Conservation (phyloP, 2,888 invertebrate species). For the Andricus quercusramuli region DNA sequence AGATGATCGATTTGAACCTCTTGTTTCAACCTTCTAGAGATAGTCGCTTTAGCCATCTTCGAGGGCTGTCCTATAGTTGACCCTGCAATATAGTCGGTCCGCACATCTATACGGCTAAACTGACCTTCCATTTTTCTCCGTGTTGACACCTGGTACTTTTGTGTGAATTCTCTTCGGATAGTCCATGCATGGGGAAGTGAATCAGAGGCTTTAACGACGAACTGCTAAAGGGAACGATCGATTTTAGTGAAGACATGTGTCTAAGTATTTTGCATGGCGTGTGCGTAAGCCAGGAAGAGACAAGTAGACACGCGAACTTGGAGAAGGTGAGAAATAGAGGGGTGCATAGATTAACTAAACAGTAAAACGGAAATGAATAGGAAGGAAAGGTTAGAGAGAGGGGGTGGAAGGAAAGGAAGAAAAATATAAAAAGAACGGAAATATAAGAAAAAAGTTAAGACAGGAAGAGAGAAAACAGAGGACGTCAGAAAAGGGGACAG, state of each 20-base stretch:
- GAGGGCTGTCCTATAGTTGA: too few relatives aligned
- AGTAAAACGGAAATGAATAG: slow-evolving; percentile 17
- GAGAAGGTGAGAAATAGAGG: slow-evolving; percentile 29
- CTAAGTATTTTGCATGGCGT: slow-evolving; percentile 24
- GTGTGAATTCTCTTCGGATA: slow-evolving; percentile 4
- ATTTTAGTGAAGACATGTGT: slow-evolving; percentile 36
- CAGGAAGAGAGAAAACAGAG: not conserved
- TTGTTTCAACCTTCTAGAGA: too few relatives aligned
- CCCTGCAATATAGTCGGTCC: too few relatives aligned
- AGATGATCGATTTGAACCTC: too few relatives aligned
- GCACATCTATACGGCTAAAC: too few relatives aligned
- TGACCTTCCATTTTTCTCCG: too few relatives aligned
- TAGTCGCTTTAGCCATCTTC: too few relatives aligned
- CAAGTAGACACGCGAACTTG: slow-evolving; percentile 34
- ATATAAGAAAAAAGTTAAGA: not conserved
- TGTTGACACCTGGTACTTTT: too few relatives aligned
- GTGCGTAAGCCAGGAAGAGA: slow-evolving; percentile 33
- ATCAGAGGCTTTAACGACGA: not conserved
- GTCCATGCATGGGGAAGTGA: not conserved
- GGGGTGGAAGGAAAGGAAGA: not conserved
- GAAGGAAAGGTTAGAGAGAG: not conserved
- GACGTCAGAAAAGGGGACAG: not conserved
- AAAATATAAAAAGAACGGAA: not conserved
- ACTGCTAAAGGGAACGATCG: slow-evolving; percentile 20
- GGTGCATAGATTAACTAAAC: slow-evolving; percentile 35